Percentiles rank a stretch among this genome's conserved stretches.
phyloP scores from a whole-genome alignment of 2,888 invertebrate genomes.

The Crossocerus cetratus region DNA sequence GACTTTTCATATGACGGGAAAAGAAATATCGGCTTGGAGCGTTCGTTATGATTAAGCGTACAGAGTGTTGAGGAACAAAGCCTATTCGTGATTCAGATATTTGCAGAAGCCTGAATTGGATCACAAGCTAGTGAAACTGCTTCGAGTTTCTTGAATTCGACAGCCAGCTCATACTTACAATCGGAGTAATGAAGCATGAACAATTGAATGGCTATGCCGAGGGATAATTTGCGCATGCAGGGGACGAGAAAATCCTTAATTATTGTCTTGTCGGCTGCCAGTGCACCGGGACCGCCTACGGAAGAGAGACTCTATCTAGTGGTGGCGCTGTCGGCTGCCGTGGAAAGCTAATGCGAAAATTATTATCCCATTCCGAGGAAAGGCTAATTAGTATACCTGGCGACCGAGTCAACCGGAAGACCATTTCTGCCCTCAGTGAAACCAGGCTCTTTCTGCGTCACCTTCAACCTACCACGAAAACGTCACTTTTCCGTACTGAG shows the following conservation, averaged over 20 bases:
- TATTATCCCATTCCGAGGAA: constrained; percentile 35
- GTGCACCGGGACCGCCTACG: constrained; percentile 20
- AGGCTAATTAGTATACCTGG: constrained; percentile 44
- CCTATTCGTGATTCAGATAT: too few species aligned
- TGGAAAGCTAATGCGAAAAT: constrained; percentile 40
- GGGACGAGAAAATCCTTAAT: constrained; percentile 44
- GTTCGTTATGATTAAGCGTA: too few species aligned
- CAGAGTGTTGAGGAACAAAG: too few species aligned
- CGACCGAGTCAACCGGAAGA: constrained; percentile 29
- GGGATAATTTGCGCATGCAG: constrained; percentile 30
- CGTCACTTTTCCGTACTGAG: too few species aligned
- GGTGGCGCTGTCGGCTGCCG: background rate
- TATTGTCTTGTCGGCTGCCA: constrained; percentile 15
- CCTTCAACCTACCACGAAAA: too few species aligned
- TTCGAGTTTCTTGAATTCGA: background rate
- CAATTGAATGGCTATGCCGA: constrained; percentile 3
- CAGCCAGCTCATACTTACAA: background rate
- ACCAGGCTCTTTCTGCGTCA: background rate
- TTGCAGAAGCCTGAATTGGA: too few species aligned
- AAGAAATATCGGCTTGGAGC: background rate
- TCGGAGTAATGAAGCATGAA: background rate
- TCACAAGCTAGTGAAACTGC: too few species aligned
- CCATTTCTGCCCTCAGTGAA: constrained; percentile 36
- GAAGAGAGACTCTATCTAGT: constrained; percentile 22
- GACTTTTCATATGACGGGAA: background rate